Conservation (phyloP, 2,888 invertebrate genomes). For the Plusia festucae region DNA sequence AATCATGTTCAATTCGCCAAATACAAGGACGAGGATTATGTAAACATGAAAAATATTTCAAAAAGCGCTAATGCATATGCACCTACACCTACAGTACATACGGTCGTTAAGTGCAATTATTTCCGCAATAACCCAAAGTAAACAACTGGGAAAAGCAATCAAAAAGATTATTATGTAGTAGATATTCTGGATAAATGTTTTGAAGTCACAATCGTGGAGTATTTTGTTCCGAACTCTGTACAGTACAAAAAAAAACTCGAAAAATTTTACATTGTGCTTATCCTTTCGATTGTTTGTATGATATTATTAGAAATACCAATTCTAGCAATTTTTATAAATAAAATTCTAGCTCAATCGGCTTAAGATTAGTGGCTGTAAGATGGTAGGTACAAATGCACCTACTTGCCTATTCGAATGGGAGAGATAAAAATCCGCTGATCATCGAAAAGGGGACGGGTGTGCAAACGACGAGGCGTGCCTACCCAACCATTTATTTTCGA, state of each 20-base stretch:
- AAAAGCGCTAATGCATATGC: background rate
- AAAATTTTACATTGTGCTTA: no score
- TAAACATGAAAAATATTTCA: background rate
- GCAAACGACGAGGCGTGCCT: constrained; percentile 69
- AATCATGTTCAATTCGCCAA: background rate
- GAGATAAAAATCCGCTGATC: constrained; percentile 76
- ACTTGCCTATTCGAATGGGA: constrained; percentile 62
- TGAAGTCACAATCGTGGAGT: constrained; percentile 54
- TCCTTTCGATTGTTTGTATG: no score
- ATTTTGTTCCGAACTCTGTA: constrained; percentile 63
- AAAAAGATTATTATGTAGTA: constrained; percentile 9
- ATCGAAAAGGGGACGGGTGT: constrained; percentile 59
- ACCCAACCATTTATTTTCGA: constrained; percentile 69
- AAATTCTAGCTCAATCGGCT: no score
- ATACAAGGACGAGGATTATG: background rate
- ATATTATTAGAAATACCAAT: background rate
- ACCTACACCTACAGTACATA: background rate
- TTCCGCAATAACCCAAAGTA: background rate
- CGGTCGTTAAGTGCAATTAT: background rate
- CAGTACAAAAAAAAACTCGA: no score
- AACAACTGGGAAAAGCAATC: constrained; percentile 20
- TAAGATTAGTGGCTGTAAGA: no score
- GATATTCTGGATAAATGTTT: constrained; percentile 48
- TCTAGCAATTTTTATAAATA: no score
- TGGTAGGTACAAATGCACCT: constrained; percentile 58